phyloP scores from a whole-genome alignment of 2,113 vertebrate genomes.

The Festucalex cinctus region DNA sequence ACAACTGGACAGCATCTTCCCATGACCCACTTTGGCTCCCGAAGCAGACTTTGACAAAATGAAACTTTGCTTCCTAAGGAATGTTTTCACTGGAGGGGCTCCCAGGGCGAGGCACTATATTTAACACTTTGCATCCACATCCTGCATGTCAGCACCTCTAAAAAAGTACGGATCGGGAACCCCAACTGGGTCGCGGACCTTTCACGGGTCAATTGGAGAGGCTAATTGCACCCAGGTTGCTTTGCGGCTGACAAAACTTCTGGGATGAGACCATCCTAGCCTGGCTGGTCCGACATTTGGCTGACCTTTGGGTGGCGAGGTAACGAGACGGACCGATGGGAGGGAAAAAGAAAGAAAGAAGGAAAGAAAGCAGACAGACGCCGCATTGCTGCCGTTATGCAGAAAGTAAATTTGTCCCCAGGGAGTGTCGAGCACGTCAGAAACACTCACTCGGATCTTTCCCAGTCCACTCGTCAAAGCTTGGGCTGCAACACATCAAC shows the following conservation, averaged over 20 bases:
- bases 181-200: conserved; percentile 23
- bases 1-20: conserved; percentile 42
- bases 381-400: conserved; percentile 25
- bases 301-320: conserved; percentile 24
- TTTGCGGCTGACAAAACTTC: conserved; percentile 17
- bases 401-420: conserved; percentile 34
- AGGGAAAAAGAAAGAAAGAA: conserved; percentile 4
- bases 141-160: conserved; percentile 31
- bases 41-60: conserved; percentile 35
- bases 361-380: conserved; percentile 19
- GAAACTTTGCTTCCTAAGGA: conserved; percentile 41
- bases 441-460: conserved; percentile 25
- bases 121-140: conserved; percentile 41
- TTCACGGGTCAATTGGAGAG: conserved; percentile 41
- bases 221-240: conserved; percentile 32
- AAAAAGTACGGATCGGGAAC: conserved; percentile 32
- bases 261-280: conserved; percentile 14
- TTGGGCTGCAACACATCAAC: conserved; percentile 19
- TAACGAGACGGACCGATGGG: conserved; percentile 8
- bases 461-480: conserved; percentile 8
- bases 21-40: conserved; percentile 39
- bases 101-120: conserved; percentile 43
- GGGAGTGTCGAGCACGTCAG: conserved; percentile 28
- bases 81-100: conserved; percentile 56
- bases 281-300: conserved; percentile 36